A percentile compares a stretch with the other conserved stretches of the same genome.
phyloP scores from a whole-genome alignment of 2,797 vertebrate genomes.

The Muscicapa comitata region DNA sequence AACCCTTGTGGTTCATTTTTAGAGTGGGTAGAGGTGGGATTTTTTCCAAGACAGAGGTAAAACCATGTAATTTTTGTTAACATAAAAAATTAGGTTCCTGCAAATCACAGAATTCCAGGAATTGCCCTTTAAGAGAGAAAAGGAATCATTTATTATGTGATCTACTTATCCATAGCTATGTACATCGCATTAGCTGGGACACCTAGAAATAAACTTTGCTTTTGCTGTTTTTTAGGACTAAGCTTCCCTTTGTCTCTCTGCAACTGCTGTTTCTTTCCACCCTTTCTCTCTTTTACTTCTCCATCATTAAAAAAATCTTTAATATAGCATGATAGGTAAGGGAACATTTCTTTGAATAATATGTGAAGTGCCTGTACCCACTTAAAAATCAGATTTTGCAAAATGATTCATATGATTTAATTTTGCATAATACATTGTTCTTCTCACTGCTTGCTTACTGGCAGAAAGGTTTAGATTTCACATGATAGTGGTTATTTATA shows the following conservation, averaged over 20 bases:
- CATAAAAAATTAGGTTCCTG: not conserved
- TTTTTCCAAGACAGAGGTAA: not conserved
- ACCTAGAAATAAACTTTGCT: not conserved
- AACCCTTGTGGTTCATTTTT: not conserved
- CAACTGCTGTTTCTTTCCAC: not conserved
- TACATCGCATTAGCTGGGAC: not conserved
- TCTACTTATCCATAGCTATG: not conserved
- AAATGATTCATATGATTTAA: constrained; percentile 44
- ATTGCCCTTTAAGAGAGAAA: not conserved
- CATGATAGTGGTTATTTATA: constrained; percentile 36
- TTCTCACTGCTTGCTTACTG: not conserved
- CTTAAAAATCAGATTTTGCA: constrained; percentile 46
- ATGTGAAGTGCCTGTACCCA: constrained; percentile 35
- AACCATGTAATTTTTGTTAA: not conserved
- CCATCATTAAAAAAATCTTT: not conserved
- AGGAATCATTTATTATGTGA: not conserved
- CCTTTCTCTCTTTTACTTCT: constrained; percentile 19
- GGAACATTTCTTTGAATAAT: not conserved
- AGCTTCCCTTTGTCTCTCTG: not conserved
- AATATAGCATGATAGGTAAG: constrained; percentile 33
- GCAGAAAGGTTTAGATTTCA: constrained; percentile 34
- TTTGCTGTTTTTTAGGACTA: not conserved
- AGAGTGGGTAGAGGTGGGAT: too few relatives aligned
- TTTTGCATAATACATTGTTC: constrained; percentile 54
- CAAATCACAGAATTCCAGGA: not conserved